These are phyloP conservation scores for Trichopria drosophilae DNA, from an alignment of 2,888 invertebrate species.

Conservation along the genomic window DNA sequence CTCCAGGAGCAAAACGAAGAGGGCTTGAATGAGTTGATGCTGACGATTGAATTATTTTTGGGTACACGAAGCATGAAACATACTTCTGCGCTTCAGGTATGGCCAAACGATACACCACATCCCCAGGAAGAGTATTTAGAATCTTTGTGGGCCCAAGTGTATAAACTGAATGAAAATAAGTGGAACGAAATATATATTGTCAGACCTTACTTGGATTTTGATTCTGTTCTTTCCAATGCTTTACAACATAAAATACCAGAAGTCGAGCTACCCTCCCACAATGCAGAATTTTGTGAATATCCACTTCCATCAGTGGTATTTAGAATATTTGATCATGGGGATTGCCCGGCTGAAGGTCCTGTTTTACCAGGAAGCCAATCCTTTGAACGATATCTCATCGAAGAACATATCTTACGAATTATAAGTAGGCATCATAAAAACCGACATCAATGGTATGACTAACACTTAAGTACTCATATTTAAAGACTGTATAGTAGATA, in stretches of 20 bases:
- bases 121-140: slow-evolving; percentile 96
- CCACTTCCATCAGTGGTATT: slow-evolving; percentile 95
- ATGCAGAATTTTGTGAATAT: slow-evolving; percentile 86
- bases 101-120: slow-evolving; percentile 92
- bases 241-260: slow-evolving; percentile 92
- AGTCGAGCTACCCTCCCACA: slow-evolving; percentile 89
- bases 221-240: slow-evolving; percentile 92
- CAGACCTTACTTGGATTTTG: slow-evolving; percentile 93
- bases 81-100: slow-evolving; percentile 88
- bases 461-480: slow-evolving; percentile 8
- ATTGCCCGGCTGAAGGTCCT: slow-evolving; percentile 87
- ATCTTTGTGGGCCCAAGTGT: slow-evolving; percentile 93
- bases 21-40: slow-evolving; percentile 85
- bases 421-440: slow-evolving; percentile 85
- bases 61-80: slow-evolving; percentile 92
- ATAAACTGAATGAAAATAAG: slow-evolving; percentile 87
- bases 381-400: slow-evolving; percentile 95
- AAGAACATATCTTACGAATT: slow-evolving; percentile 94
- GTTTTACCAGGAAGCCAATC: slow-evolving; percentile 94
- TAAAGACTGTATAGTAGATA: slow-evolving; percentile 17
- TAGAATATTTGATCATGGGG: slow-evolving; percentile 97
- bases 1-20: slow-evolving; percentile 95
- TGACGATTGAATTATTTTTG: slow-evolving; percentile 89
- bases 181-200: slow-evolving; percentile 98
- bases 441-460: slow-evolving; percentile 82